Evolutionary conservation across 2,888 invertebrate species (phyloP).

Genomic region (Opisthograptis luteolata): DNA sequence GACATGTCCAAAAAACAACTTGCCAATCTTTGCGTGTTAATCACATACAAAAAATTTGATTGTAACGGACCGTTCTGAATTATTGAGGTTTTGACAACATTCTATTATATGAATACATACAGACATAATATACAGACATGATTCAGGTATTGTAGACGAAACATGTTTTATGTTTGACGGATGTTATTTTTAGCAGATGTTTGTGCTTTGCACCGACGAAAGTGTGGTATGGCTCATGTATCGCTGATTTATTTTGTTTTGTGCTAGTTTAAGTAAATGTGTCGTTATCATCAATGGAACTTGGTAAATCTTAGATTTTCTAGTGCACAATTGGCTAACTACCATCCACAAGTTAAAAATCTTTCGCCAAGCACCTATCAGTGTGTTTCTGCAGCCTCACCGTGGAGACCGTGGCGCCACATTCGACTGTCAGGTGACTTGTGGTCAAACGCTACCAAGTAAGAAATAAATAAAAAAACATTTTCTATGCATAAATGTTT

Average conservation of each 20-base stretch:
- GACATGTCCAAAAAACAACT: slow-evolving; percentile 46
- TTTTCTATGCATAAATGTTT: too few species aligned
- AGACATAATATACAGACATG: slow-evolving; percentile 14
- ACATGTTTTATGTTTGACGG: too few species aligned
- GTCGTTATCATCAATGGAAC: too few species aligned
- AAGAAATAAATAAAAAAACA: too few species aligned
- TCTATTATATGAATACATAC: slow-evolving; percentile 33
- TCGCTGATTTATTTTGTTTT: not conserved
- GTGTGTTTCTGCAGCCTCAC: too few species aligned
- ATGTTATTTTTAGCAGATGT: slow-evolving; percentile 27
- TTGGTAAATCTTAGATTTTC: too few species aligned
- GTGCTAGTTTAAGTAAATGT: not conserved
- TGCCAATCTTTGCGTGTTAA: slow-evolving; percentile 47
- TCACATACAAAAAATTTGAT: slow-evolving; percentile 28
- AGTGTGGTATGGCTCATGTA: not conserved
- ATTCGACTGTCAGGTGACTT: too few species aligned
- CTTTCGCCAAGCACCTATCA: too few species aligned
- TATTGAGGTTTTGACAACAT: slow-evolving; percentile 18
- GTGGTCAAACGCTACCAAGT: too few species aligned
- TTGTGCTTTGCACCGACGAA: not conserved
- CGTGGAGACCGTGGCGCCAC: too few species aligned
- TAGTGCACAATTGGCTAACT: too few species aligned
- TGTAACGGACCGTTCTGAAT: slow-evolving; percentile 48
- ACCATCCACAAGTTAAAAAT: too few species aligned
- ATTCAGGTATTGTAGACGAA: slow-evolving; percentile 22